Evolutionary conservation across 2,888 invertebrate species (phyloP).

Genomic region (Notodonta dromedarius): DNA sequence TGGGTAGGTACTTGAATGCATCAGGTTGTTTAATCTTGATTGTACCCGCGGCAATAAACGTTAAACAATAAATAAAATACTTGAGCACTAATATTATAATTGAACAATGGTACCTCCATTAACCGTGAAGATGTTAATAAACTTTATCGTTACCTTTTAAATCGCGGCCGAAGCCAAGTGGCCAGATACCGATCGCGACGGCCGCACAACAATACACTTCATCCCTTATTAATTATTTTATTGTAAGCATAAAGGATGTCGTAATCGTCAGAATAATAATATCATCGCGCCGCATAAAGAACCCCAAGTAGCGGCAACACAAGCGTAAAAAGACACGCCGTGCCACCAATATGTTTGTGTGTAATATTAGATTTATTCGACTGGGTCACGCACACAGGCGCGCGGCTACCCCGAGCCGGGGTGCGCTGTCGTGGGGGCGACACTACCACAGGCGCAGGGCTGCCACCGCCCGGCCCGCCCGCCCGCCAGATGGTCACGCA

Average conservation of each 20-base stretch:
- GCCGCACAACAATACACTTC: constrained; percentile 77
- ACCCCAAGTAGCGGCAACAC: constrained; percentile 82
- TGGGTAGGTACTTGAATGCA: not conserved
- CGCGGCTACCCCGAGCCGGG: constrained; percentile 71
- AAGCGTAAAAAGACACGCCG: constrained; percentile 82
- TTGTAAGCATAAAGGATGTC: constrained; percentile 83
- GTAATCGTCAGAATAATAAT: constrained; percentile 84
- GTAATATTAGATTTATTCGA: constrained; percentile 83
- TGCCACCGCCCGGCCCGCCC: constrained; percentile 55
- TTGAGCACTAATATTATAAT: constrained; percentile 40
- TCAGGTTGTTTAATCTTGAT: constrained; percentile 1
- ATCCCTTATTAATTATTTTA: constrained; percentile 85
- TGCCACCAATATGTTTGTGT: constrained; percentile 82
- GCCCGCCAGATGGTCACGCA: constrained; percentile 79
- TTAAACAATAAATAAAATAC: constrained; percentile 45
- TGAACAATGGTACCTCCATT: constrained; percentile 55
- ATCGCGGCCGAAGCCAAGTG: constrained; percentile 72
- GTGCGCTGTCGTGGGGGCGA: constrained; percentile 73
- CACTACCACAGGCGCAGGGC: constrained; percentile 63
- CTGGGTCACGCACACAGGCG: constrained; percentile 79
- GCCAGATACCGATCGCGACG: constrained; percentile 78
- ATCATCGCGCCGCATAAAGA: constrained; percentile 81
- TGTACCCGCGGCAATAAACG: constrained; percentile 10
- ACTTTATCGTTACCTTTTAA: constrained; percentile 68
- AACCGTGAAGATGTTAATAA: constrained; percentile 64